These are phyloP conservation scores for Tolypeutes matacus DNA, from an alignment of 2,797 vertebrate species.

Conservation along the genomic window DNA sequence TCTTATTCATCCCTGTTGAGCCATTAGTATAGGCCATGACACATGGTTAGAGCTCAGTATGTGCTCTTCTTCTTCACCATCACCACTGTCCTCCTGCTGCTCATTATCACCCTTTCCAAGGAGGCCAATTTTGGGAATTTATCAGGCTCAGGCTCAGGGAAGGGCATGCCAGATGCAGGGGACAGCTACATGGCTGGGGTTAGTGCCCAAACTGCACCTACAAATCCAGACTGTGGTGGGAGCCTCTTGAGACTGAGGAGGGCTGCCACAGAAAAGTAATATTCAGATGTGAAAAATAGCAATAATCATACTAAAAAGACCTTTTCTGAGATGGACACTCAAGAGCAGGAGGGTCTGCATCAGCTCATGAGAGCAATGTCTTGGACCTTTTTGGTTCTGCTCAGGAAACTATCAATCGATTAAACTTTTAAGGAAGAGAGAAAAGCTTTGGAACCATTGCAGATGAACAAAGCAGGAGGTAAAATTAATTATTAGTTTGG, in stretches of 20 bases:
- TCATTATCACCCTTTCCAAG: not conserved
- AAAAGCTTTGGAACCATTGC: conserved; percentile 66
- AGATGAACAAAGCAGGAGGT: conserved; percentile 49
- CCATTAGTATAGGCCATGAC: too few relatives aligned
- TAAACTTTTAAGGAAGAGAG: conserved; percentile 82
- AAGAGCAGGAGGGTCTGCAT: conserved; percentile 74
- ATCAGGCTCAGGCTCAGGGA: not conserved
- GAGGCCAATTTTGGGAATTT: not conserved
- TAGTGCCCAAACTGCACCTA: not conserved
- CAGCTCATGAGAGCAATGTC: conserved; percentile 5
- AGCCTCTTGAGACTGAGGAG: not conserved
- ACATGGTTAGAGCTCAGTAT: not conserved
- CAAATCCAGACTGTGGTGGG: not conserved
- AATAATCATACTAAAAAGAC: not conserved
- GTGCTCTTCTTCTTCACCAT: not conserved
- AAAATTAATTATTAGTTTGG: not conserved
- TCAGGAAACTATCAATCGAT: conserved; percentile 85
- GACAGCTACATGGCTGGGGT: not conserved
- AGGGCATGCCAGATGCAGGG: not conserved
- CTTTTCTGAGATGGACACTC: conserved; percentile 9
- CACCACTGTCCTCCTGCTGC: not conserved
- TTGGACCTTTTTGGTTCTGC: not conserved
- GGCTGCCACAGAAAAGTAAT: not conserved
- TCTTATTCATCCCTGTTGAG: not conserved
- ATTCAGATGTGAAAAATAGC: not conserved